A percentile compares a stretch with the other conserved stretches of the same genome.
phyloP scores from a whole-genome alignment of 2,888 invertebrate species.

The Bellardia pandia region DNA sequence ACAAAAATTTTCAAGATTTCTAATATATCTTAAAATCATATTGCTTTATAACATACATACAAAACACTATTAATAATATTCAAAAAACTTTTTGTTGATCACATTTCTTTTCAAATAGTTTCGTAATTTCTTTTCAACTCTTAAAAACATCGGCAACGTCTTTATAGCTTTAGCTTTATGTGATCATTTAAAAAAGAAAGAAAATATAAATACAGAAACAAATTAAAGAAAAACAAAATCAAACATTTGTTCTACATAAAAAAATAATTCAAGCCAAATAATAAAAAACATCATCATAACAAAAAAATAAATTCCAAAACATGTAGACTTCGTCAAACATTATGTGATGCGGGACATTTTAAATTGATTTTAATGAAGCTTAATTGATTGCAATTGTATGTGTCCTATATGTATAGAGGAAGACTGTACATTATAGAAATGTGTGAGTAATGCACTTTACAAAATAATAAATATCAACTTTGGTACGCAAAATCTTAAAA shows the following conservation, averaged over 20 bases:
- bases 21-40: no score
- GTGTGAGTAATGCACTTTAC: slow-evolving; percentile 50
- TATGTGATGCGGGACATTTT: slow-evolving; percentile 83
- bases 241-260: slow-evolving; percentile 69
- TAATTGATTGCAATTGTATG: slow-evolving; percentile 83
- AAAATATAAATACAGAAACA: background rate
- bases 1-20: no score
- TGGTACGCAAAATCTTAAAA: slow-evolving; percentile 49
- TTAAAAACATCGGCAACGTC: slow-evolving; percentile 43
- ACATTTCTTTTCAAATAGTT: slow-evolving; percentile 21
- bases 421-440: slow-evolving; percentile 17
- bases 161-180: slow-evolving; percentile 9
- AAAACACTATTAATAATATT: slow-evolving; percentile 16
- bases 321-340: slow-evolving; percentile 70
- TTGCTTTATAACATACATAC: background rate
- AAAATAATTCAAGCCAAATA: slow-evolving; percentile 57
- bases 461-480: slow-evolving; percentile 46
- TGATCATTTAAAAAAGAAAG: background rate
- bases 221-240: slow-evolving; percentile 42
- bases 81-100: slow-evolving; percentile 14
- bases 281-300: slow-evolving; percentile 37
- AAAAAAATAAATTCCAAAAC: slow-evolving; percentile 70
- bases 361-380: slow-evolving; percentile 85
- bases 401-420: slow-evolving; percentile 70
- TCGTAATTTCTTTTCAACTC: slow-evolving; percentile 18